phyloP scores from a whole-genome alignment of 2,113 vertebrate genomes.

The Elgaria multicarinata region DNA sequence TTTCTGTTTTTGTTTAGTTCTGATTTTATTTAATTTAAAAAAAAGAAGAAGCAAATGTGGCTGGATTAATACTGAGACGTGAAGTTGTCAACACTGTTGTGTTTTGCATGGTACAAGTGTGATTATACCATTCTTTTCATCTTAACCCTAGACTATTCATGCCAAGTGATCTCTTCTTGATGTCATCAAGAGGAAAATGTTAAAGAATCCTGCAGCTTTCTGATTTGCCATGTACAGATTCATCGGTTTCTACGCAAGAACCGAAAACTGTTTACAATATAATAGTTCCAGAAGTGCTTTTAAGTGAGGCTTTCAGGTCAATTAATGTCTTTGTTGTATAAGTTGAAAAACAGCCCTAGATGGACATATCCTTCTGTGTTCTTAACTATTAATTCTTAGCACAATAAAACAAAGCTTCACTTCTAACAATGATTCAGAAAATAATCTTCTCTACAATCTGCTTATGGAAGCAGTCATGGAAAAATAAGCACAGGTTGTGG shows the following conservation, averaged over 20 bases:
- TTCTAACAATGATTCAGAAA: conserved; percentile 63
- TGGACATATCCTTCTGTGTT: conserved; percentile 24
- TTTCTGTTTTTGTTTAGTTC: conserved; percentile 18
- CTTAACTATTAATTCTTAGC: conserved; percentile 39
- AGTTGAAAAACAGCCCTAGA: not conserved
- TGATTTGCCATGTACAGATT: conserved; percentile 26
- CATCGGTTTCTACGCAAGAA: conserved; percentile 11
- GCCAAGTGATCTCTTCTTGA: conserved; percentile 38
- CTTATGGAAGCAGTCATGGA: conserved; percentile 33
- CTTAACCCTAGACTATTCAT: conserved; percentile 48
- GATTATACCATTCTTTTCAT: conserved; percentile 38
- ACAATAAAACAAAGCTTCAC: conserved; percentile 51
- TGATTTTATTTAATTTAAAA: conserved; percentile 17
- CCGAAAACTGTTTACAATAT: not conserved
- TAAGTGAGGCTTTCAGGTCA: conserved; percentile 19
- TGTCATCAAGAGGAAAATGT: conserved; percentile 45
- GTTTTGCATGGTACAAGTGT: conserved; percentile 38
- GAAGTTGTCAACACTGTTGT: conserved; percentile 40
- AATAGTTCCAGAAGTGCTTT: conserved; percentile 13
- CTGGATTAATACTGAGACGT: conserved; percentile 16
- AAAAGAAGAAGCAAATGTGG: no score
- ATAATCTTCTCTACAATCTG: conserved; percentile 44
- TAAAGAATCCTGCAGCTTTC: conserved; percentile 16
- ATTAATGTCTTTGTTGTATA: conserved; percentile 17
- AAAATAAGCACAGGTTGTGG: conserved; percentile 38